Evolutionary conservation across 2,113 vertebrate species (phyloP).

Genomic region (Petroica traversi): DNA sequence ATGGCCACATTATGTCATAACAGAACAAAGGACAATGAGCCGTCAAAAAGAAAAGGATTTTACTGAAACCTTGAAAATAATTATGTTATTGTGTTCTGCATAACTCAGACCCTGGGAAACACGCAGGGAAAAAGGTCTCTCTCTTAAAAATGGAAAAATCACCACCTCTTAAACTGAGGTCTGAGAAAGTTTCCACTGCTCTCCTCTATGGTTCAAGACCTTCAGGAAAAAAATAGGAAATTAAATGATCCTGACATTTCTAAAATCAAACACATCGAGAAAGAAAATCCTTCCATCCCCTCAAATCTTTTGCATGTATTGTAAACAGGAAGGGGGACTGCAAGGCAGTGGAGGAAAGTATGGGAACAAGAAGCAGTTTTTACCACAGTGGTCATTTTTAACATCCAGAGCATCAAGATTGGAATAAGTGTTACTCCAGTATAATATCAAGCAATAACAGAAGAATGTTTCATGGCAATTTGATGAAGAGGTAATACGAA

Average conservation of each 20-base stretch:
- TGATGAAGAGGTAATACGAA: neutral
- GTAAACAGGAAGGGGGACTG: neutral
- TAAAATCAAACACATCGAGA: neutral
- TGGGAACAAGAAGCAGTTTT: neutral
- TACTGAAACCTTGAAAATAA: neutral
- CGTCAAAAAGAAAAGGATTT: neutral
- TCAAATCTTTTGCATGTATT: neutral
- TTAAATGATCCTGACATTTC: neutral
- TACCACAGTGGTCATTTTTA: neutral
- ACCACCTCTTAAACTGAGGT: neutral
- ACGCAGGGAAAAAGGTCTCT: rapidly evolving
- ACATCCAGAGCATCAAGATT: neutral
- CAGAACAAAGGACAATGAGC: neutral
- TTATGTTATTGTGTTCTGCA: neutral
- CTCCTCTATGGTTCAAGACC: neutral
- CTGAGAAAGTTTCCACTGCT: neutral
- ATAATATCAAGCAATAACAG: conserved; percentile 2
- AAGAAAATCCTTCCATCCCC: neutral
- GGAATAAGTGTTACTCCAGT: neutral
- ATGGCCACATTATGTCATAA: neutral
- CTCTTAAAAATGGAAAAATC: neutral
- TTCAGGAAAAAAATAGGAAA: neutral
- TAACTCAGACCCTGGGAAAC: neutral
- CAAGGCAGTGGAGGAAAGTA: neutral
- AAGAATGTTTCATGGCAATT: neutral